Conservation (phyloP, 2,888 invertebrate genomes). For the Stegophylla sp. region DNA sequence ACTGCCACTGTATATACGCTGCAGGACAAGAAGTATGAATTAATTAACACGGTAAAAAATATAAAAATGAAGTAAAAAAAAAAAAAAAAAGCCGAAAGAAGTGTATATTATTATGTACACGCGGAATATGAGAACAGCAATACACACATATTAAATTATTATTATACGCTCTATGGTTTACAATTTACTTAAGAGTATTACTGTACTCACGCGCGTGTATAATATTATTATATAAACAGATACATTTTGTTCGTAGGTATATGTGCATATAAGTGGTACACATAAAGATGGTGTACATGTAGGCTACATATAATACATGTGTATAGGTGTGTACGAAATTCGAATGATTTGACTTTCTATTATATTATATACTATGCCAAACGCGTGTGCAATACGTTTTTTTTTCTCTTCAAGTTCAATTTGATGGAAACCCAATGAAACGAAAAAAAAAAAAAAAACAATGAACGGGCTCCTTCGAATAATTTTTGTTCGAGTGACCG, state of each 20-base stretch:
- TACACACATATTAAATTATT: no score
- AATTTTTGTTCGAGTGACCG: neutral
- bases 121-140: no score
- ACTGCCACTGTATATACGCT: no score
- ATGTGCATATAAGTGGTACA: neutral
- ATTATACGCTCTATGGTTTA: no score
- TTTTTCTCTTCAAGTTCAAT: neutral
- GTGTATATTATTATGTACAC: no score
- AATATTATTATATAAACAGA: no score
- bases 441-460: constrained; percentile 1
- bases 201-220: no score
- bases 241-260: neutral
- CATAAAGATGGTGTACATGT: neutral
- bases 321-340: neutral
- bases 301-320: neutral
- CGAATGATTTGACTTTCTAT: neutral
- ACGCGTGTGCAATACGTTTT: neutral
- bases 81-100: neutral
- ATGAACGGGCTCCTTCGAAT: neutral
- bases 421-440: neutral
- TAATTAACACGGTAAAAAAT: constrained; percentile 4
- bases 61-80: neutral
- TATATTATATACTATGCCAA: neutral
- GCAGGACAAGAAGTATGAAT: neutral
- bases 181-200: no score